phyloP scores from a whole-genome alignment of 1,140 invertebrate genomes.

The Drosophila azteca region DNA sequence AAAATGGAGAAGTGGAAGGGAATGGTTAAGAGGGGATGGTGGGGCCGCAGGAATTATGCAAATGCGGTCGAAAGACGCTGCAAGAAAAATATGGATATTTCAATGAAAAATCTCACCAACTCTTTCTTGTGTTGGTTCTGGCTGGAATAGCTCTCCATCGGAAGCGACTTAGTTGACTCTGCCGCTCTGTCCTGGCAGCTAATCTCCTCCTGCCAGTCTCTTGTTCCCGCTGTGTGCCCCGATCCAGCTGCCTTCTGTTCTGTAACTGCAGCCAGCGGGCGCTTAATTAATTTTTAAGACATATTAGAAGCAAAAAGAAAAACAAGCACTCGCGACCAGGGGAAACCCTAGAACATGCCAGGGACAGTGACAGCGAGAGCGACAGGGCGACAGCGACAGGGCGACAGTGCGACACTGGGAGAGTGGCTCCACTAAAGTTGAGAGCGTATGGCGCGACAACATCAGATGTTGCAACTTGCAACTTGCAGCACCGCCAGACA shows the following conservation, averaged over 20 bases:
- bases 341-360: neutral
- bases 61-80: slow-evolving; percentile 21
- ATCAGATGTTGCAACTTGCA: neutral
- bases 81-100: slow-evolving; percentile 35
- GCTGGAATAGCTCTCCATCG: slow-evolving; percentile 10
- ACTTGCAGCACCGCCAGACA: slow-evolving; percentile 45
- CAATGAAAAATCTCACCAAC: neutral
- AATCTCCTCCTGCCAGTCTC: slow-evolving; percentile 24
- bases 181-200: slow-evolving; percentile 2
- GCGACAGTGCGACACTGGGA: slow-evolving; percentile 25
- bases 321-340: too few species aligned
- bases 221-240: neutral
- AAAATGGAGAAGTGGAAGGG: neutral
- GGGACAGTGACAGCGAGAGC: neutral
- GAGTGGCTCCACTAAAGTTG: slow-evolving; percentile 38
- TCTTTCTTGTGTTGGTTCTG: slow-evolving; percentile 22
- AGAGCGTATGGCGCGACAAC: slow-evolving; percentile 48
- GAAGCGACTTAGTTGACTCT: slow-evolving; percentile 11
- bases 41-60: slow-evolving; percentile 25
- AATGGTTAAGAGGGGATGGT: too few species aligned
- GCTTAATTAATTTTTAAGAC: slow-evolving; percentile 74
- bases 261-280: neutral
- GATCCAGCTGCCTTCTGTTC: too few species aligned
- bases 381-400: neutral
- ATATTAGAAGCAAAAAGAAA: slow-evolving; percentile 35